phyloP scores from a whole-genome alignment of 2,113 vertebrate genomes.

The Scomber scombrus region DNA sequence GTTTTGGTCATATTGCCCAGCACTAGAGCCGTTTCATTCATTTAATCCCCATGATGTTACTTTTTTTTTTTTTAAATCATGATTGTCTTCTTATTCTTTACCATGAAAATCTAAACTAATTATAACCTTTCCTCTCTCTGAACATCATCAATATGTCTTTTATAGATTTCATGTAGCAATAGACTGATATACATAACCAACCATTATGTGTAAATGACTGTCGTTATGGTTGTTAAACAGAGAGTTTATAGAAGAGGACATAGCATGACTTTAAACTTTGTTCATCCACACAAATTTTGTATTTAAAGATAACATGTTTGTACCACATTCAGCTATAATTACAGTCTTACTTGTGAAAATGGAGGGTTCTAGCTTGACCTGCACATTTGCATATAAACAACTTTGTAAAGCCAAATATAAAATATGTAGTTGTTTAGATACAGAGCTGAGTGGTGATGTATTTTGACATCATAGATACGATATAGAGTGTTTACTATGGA shows the following conservation, averaged over 20 bases:
- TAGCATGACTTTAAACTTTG: slow-evolving; percentile 39
- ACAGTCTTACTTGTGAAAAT: slow-evolving; percentile 37
- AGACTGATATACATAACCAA: slow-evolving; percentile 31
- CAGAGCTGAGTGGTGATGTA: not conserved
- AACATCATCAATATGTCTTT: slow-evolving; percentile 29
- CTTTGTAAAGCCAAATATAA: not conserved
- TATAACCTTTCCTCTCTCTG: slow-evolving; percentile 11
- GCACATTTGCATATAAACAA: slow-evolving; percentile 33
- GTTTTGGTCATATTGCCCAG: slow-evolving; percentile 61
- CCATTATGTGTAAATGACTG: slow-evolving; percentile 19
- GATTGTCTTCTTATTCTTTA: not conserved
- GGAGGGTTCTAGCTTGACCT: slow-evolving; percentile 17
- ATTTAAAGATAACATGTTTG: slow-evolving; percentile 25
- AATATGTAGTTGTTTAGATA: not conserved
- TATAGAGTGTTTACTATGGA: no score
- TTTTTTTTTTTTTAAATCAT: slow-evolving; percentile 1
- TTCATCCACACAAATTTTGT: slow-evolving; percentile 14
- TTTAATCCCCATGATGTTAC: slow-evolving; percentile 27
- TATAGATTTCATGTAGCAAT: slow-evolving; percentile 23
- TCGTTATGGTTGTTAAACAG: not conserved
- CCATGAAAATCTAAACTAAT: slow-evolving; percentile 9
- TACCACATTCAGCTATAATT: slow-evolving; percentile 51
- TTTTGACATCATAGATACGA: not conserved
- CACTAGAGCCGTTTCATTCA: slow-evolving; percentile 33
- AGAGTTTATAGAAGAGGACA: no score